Evolutionary conservation across 2,888 invertebrate genomes (phyloP), one percentile per base, ranked within the genome.

Genomic region (Ommatoiulus sabulosus): DNA sequence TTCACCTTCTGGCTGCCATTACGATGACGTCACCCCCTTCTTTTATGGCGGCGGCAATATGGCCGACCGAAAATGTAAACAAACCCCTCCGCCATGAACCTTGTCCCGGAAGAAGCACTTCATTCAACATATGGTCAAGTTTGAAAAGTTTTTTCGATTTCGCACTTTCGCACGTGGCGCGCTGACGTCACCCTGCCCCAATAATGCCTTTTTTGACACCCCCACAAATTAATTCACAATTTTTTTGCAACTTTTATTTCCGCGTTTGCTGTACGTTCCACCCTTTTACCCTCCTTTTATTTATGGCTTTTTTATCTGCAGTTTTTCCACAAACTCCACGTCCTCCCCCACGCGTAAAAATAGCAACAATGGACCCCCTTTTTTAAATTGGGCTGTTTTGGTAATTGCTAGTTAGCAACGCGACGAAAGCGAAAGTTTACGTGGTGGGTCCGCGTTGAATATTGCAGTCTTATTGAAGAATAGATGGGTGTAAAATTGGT

Each of bases 11-110:
- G 35, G 80, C 15, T 80, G 35, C 80, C 80, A 72, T 72, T 80
- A 35, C 80, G 80, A 35, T 80, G 80, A 80, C 80, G 80, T 80
- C 80, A 80, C 35, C 10, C 80, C 72, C 80, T 35, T 80, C 80
- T 80, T 80, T 80, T 80, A 80, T 80, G 80, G 80, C n/a, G 63
- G n/a, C 63, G 63, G 63, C 80, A 80, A 80, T 80, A 80, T 80
- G 80, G 80, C 80, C 80, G 80, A 80, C 80, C 24, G 4, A 80
- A 80, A 35, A 35, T 35, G 80, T 80, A 80, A 80, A 80, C 80
- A 80, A 80, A 80, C 80, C 72, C 72, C 24, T 72, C 72, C 24
- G 24, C 72, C 80, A 80, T 80, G 80, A 80, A 80, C 80, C 80
- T 35, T 80, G 80, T 80, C 80, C 80, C 80, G 80, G 80, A 80